phyloP scores from a whole-genome alignment of 2,113 vertebrate genomes.

The Tragelaphus imberbis region DNA sequence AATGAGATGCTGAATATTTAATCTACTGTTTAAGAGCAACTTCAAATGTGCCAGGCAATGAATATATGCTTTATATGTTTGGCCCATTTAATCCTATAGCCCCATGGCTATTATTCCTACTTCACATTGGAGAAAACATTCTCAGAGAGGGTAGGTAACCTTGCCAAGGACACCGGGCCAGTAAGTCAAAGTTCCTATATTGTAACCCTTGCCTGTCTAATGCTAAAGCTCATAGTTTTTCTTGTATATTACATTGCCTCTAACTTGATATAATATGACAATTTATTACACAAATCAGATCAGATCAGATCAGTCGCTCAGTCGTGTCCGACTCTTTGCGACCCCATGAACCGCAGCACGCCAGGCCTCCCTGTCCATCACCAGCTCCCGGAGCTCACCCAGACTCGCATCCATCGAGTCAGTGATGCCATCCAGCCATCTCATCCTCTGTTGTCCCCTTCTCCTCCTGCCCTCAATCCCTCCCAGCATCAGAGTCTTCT shows the following conservation, averaged over 20 bases:
- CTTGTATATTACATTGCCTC: background rate
- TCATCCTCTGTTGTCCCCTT: too few relatives aligned
- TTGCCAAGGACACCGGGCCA: background rate
- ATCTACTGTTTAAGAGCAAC: background rate
- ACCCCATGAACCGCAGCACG: too few relatives aligned
- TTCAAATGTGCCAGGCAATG: background rate
- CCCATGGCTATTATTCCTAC: background rate
- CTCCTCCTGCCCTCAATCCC: too few relatives aligned
- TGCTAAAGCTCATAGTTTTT: background rate
- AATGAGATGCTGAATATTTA: background rate
- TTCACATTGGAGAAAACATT: background rate
- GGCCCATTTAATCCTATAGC: background rate
- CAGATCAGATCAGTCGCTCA: too few relatives aligned
- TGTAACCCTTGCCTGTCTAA: background rate
- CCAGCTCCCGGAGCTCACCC: too few relatives aligned
- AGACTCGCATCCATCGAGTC: too few relatives aligned
- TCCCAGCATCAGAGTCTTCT: too few relatives aligned
- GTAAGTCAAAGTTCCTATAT: background rate
- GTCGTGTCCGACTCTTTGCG: too few relatives aligned
- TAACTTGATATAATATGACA: background rate
- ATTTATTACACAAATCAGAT: background rate
- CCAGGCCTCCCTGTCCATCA: too few relatives aligned
- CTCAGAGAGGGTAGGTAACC: background rate
- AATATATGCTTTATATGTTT: background rate
- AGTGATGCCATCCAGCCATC: too few relatives aligned